phyloP scores from a whole-genome alignment of 2,113 vertebrate species.

The Phoxinus phoxinus region DNA sequence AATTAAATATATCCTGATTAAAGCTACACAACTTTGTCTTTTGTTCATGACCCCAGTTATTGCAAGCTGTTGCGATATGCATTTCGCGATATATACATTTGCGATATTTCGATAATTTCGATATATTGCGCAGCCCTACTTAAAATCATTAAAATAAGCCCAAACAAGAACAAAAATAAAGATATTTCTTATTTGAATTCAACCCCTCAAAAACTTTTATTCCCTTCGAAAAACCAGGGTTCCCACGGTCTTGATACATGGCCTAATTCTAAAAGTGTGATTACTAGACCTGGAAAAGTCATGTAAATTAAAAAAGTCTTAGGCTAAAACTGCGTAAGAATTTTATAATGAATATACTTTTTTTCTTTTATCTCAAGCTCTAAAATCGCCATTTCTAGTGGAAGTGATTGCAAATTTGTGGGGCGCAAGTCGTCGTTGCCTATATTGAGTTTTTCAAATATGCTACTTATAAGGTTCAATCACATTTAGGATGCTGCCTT shows the following conservation, averaged over 20 bases:
- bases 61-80: too few relatives aligned
- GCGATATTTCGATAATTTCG: too few relatives aligned
- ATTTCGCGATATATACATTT: too few relatives aligned
- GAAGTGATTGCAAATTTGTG: background rate
- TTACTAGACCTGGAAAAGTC: background rate
- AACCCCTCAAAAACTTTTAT: background rate
- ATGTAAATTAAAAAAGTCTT: background rate
- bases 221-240: background rate
- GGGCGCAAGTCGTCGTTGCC: background rate
- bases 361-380: background rate
- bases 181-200: background rate
- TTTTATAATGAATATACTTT: background rate
- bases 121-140: too few relatives aligned
- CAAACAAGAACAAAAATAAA: background rate
- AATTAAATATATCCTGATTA: too few relatives aligned
- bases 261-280: background rate
- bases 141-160: background rate
- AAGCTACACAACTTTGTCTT: too few relatives aligned
- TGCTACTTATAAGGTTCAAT: background rate
- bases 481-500: background rate
- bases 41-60: too few relatives aligned
- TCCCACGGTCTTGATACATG: background rate
- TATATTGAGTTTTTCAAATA: background rate
- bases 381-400: background rate
- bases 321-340: background rate